Evolutionary conservation across 1,140 invertebrate species (phyloP), one percentile per base, ranked within the genome.

Genomic region (Solen grandis): DNA sequence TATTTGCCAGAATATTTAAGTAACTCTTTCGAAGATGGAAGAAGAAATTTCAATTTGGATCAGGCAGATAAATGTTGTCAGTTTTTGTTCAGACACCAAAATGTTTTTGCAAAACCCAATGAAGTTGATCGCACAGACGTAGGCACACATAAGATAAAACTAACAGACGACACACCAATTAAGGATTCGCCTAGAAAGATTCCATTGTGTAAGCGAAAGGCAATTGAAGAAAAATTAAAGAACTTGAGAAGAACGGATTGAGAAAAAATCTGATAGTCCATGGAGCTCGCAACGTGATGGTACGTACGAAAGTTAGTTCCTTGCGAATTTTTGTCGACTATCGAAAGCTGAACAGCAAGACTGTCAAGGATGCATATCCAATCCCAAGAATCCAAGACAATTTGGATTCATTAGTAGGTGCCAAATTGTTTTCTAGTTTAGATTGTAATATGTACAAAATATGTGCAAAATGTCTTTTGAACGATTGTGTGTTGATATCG

Each of bases 261-360:
- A 63, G 62, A 22, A 75, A 50, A 75, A 75, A 63, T 75, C 72
- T 1, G 38, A 75, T 0, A 75, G 55, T 25, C 66, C 66, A n/a
- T 59, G 55, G 54, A 33, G 5, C 25, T 25, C 69, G 35, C 69
- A 73, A 59, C 2, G 72, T 69, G 5, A 25, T 62, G 13, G 72
- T 66, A 36, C 8, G 19, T 1, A 74, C 52, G 50, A 65, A 73
- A 41, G 50, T 73, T 29, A 54, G 41, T 36, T 16, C 31, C 14
- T 52, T 59, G 38, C 14, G 66, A n/a, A n/a, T n/a, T n/a, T n/a
- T n/a, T n/a, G n/a, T n/a, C n/a, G 66, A 22, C 82, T 92, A 52
- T 83, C 82, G 10, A 87, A 91, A 83, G 57, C 81, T 38, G 66
- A 88, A 66, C 27, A 38, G 54, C 4, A 38, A 62, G 22, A 62